Base-by-base conservation (phyloP, 2,888 invertebrate species). In the Crematogaster levior region DNA sequence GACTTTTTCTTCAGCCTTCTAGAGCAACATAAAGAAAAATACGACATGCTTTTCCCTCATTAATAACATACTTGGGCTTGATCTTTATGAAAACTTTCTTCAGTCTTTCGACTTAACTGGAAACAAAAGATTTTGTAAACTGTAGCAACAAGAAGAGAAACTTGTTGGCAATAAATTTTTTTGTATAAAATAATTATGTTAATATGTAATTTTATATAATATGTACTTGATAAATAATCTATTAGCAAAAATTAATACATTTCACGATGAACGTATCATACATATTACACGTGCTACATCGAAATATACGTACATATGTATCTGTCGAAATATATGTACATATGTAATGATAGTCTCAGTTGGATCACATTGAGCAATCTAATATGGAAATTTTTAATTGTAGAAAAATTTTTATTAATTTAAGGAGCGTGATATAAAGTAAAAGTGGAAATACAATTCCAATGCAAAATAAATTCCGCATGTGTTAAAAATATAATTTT, bases 21-120 rank as follows among this genome's bases (percentile, higher is more conserved):
- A 73, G 79, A 88, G 70, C 83, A 85, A 66, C 77, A 79, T 80
- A 80, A 68, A 87, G 81, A 84, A 86, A 77, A 84, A 74, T 74
- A 75, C 75, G 77, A 75, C 85, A 83, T 86, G 85, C 82, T 88
- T 86, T 88, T 88, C 85, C 82, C 82, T 88, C 83, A 82, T 86
- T 88, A 88, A 75, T 68, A 56, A 58, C 80, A 82, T 75, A 82
- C 80, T 82, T 83, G 75, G 24, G 12, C 48, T 15, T 60, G 37
- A 53, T 79, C 75, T 83, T 82, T 68, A 74, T 82, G 56, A 18
- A 56, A 66, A 77, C 18, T 73, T 58, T 21, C 15, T 75, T 48
- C 21, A 34, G 1, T 46, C 21, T 34, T 60, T 34, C n/a, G 4
- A 21, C 12, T 27, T n/a, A 58, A 48, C 24, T 73, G 18, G 5